Base-by-base conservation (phyloP, 2,113 vertebrate species). In the Lampris incognitus region DNA sequence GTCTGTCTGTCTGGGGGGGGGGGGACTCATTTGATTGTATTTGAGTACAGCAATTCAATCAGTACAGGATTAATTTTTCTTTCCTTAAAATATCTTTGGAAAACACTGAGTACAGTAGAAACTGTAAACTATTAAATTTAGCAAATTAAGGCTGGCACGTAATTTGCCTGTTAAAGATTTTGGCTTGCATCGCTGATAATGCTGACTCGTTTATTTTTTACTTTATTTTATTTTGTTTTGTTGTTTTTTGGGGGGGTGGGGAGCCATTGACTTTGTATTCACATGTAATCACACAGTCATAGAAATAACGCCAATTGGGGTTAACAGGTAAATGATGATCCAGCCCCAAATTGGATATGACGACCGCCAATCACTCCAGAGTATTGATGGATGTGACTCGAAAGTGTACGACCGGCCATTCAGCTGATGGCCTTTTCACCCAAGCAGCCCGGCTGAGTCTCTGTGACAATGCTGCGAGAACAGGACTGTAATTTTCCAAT, bases 401-500 rank as follows among this genome's bases (percentile, higher is more conserved):
- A 80, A 81, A 62, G 87, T 50, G 3, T 59, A 39, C 37, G 51
- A 73, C 62, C 69, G 84, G 76, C 76, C 84, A 74, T 83, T 89
- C 81, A 79, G 76, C 83, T 81, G 81, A 90, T 77, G 87, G 83
- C 72, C 61, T 81, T 24, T 87, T 76, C 77, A 74, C 83, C 87
- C 69, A 88, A 74, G 76, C 61, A 81, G 80, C 84, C 81, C 76
- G 80, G 65, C 73, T 5, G 40, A 68, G 86, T 79, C 82, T 89
- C 77, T 65, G 77, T 84, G 52, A 88, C 85, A 84, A 89, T 85
- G 72, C 69, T 71, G 72, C 72, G 54, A 48, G 66, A 84, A 82
- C 73, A 69, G 84, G 82, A 80, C 92, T 91, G 89, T 92, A 84
- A 94, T 93, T 93, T 91, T 92, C 91, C 92, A 94, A 94, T 94